Base-by-base conservation (phyloP, 2,797 vertebrate species). In the Garrulus glandarius region DNA sequence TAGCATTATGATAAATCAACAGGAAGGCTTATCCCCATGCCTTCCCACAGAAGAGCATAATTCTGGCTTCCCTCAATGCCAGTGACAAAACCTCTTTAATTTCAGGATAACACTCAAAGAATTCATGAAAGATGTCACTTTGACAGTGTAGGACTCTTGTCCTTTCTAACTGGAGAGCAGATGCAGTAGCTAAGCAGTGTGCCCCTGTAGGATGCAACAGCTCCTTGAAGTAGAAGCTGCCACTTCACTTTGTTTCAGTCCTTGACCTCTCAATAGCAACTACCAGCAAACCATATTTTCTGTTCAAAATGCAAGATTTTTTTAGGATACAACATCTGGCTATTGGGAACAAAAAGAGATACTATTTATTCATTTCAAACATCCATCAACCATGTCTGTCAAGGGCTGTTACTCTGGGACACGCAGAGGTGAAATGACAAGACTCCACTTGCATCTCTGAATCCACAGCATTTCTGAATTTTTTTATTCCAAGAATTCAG, bases 311-410 rank as follows among this genome's bases (percentile, higher is more conserved):
- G 9, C 12, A 17, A 75, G 34, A 5, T 41, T 75, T 74, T 79
- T 83, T 78, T 70, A 82, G 47, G 75, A 95, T 86, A 93, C 60
- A 93, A 68, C 60, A 96, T 44, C 53, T 86, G 63, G 41, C 57
- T 71, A 82, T 49, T 59, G 15, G 52, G 72, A 95, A 87, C 39
- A 63, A 87, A 64, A 95, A 91, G 75, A 59, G 13, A 16, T 13
- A 57, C 39, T 34, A 60, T 63, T 50, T 60, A 69, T 63, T 91
- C 14, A 61, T 93, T 96, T 94, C 78, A 92, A 82, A 80, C n/a
- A 92, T 63, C 82, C 92, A 92, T 83, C 94, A 91, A 52, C 61
- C 95, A 65, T n/a, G 84, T 82, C 83, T 92, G 92, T 92, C 72
- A 93, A 46, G 83, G 87, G 77, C 53, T 74, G 68, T 5, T 81